These are phyloP conservation scores for Callyntrura sp. DNA, from an alignment of 2,888 invertebrate genomes.

Conservation along the genomic window DNA sequence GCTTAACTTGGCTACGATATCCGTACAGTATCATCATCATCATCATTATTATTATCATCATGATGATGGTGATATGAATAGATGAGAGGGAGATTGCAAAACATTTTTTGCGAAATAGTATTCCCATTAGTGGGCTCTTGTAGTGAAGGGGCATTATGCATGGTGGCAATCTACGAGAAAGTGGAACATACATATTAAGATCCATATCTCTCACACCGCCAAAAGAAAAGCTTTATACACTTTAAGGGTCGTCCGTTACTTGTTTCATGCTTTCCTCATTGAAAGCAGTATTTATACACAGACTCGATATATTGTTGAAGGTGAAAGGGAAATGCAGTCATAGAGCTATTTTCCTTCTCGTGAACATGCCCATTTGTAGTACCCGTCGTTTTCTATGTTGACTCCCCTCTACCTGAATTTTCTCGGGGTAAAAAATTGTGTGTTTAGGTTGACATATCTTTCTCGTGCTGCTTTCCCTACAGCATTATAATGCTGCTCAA, in stretches of 20 bases:
- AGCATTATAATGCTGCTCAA: neutral
- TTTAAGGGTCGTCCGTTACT: neutral
- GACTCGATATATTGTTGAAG: constrained; percentile 26
- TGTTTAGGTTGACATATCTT: constrained; percentile 33
- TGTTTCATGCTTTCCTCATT: neutral
- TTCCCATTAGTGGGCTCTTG: constrained; percentile 31
- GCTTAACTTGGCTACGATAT: constrained; percentile 44
- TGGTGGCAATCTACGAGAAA: constrained; percentile 29
- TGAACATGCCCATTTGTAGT: neutral
- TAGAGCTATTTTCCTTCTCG: constrained; percentile 16
- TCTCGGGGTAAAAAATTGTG: constrained; percentile 10
- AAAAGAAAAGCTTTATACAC: no score
- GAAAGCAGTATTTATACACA: neutral
- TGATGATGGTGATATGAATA: constrained; percentile 47
- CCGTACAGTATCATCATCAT: constrained; percentile 17
- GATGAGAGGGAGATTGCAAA: constrained; percentile 48
- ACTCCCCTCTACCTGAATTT: constrained; percentile 11
- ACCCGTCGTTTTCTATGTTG: neutral
- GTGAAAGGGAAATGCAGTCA: constrained; percentile 43
- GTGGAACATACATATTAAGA: constrained; percentile 39
- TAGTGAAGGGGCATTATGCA: constrained; percentile 16
- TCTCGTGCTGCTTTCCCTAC: neutral
- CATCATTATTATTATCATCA: neutral
- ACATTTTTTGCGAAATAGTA: constrained; percentile 56
- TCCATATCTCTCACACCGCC: neutral